Base-by-base conservation (phyloP, 2,113 vertebrate species). In the Spea multiplicata region DNA sequence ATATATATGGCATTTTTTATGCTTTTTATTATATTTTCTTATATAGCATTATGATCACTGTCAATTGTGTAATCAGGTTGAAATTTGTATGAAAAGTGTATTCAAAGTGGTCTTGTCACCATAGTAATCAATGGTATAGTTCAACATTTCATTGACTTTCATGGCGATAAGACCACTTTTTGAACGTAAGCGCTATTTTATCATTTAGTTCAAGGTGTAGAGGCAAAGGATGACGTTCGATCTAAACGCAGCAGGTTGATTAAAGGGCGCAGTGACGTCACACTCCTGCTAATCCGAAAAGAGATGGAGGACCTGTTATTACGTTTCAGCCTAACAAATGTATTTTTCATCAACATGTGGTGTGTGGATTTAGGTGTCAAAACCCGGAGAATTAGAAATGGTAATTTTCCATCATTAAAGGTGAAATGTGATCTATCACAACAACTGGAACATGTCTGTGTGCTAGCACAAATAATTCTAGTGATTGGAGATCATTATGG, bases 381-480 rank as follows among this genome's bases (percentile, higher is more conserved):
- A 91, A 90, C 86, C 86, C 88, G 85, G 85, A 84, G 90, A 89
- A 91, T 92, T 90, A 92, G 92, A 92, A 93, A 92, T 89, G 88
- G 85, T 93, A 91, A 93, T 94, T 95, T 94, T 90, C 89, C 89
- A 78, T 92, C 90, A 94, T 94, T 94, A 91, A 88, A 89, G 87
- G 87, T 90, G 93, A 93, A 95, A 95, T 71, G 90, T 84, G 91
- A 95, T 93, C 92, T 92, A 88, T 90, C 92, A 91, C 92, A 94
- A 94, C 93, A 94, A 92, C 92, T 93, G 94, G 88, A 91, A 91
- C 91, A 92, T 91, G 91, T 93, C 92, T 94, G 86, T 74, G 79
- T 82, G 89, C 88, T 86, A 88, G 88, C 87, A 83, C 93, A 91
- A 94, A 92, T 91, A 90, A 93, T 90, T 90, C 90, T 89, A 85